These are phyloP conservation scores for Lordiphosa mommai DNA, from an alignment of 1,140 invertebrate genomes.

Conservation along the genomic window DNA sequence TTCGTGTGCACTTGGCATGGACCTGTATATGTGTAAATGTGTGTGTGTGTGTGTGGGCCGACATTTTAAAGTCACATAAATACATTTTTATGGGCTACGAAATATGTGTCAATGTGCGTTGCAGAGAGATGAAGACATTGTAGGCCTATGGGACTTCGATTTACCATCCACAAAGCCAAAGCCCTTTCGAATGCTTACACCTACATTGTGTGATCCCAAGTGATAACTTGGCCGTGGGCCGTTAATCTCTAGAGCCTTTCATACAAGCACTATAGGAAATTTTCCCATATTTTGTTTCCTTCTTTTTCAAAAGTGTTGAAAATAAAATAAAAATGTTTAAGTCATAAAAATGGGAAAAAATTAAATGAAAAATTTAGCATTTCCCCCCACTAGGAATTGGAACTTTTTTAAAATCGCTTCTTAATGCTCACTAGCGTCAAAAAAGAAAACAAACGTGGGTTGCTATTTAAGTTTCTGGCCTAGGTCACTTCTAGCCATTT, in stretches of 20 bases:
- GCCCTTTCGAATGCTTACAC: conserved; percentile 45
- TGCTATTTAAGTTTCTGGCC: too few species aligned
- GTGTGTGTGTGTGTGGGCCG: conserved; percentile 42
- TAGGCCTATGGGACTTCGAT: conserved; percentile 57
- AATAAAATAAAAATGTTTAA: too few species aligned
- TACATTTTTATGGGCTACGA: conserved; percentile 58
- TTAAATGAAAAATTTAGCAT: too few species aligned
- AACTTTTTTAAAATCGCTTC: too few species aligned
- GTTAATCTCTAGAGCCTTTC: conserved; percentile 36
- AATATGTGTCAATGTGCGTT: conserved; percentile 62
- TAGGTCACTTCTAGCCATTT: too few species aligned
- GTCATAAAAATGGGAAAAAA: too few species aligned
- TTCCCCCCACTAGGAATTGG: too few species aligned
- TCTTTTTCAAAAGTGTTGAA: too few species aligned
- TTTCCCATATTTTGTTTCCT: too few species aligned
- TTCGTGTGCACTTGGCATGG: conserved; percentile 32
- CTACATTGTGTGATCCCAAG: conserved; percentile 37
- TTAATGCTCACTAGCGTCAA: too few species aligned
- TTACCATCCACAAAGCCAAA: conserved; percentile 12
- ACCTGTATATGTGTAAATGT: not conserved
- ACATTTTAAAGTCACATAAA: conserved; percentile 39
- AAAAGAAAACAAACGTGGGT: too few species aligned
- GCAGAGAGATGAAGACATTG: conserved; percentile 58
- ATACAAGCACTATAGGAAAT: not conserved
- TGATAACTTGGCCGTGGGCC: conserved; percentile 28